Conservation (phyloP, 2,888 invertebrate species). For the Apodemia hepburni region DNA sequence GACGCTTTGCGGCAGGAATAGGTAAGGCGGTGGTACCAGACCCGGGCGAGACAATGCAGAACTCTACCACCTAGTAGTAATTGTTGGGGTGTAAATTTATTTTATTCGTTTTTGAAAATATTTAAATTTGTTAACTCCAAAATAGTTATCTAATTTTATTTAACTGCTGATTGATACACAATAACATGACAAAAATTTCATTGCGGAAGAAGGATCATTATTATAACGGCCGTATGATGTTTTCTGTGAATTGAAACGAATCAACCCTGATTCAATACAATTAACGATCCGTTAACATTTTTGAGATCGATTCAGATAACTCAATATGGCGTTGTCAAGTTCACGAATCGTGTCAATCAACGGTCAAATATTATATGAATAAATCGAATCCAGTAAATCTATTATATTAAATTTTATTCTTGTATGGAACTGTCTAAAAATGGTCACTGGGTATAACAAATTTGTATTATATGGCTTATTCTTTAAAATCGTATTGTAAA, state of each 20-base stretch:
- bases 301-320: constrained; percentile 12
- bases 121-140: background rate
- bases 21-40: too few species aligned
- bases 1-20: too few species aligned
- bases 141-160: background rate
- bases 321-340: constrained; percentile 50
- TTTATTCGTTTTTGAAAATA: too few species aligned
- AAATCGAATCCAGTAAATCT: constrained; percentile 27
- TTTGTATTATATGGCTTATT: background rate
- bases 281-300: constrained; percentile 12
- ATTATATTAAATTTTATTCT: constrained; percentile 50
- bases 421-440: constrained; percentile 6
- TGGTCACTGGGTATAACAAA: background rate
- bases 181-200: background rate
- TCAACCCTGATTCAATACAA: constrained; percentile 1
- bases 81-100: too few species aligned
- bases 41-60: too few species aligned
- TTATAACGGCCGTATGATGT: constrained; percentile 2
- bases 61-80: too few species aligned
- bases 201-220: background rate
- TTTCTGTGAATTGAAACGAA: constrained; percentile 1
- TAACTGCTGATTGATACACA: background rate
- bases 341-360: constrained; percentile 62
- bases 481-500: background rate
- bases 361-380: constrained; percentile 60